Evolutionary conservation across 2,888 invertebrate species (phyloP), one percentile per base, ranked within the genome.

Genomic region (Andrena dorsata): DNA sequence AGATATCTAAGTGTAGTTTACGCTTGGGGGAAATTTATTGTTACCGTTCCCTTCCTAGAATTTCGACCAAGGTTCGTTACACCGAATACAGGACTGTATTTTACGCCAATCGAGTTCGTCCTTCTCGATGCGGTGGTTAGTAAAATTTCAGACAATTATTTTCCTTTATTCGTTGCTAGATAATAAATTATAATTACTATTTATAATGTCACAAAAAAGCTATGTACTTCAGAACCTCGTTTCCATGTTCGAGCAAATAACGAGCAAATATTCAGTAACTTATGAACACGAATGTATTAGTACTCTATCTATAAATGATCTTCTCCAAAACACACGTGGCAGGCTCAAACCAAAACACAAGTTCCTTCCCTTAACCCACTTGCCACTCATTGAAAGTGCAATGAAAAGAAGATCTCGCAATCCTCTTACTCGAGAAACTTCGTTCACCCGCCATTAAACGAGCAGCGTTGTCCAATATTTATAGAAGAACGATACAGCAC

Each of bases 221-320:
- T 4, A n/a, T n/a, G n/a, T n/a, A 41, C 41, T 13, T 41, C 3
- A 13, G 1, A 41, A 41, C 41, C 41, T 16, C 41, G 16, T 41
- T 16, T 16, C 16, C 41, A 41, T 5, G 5, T 41, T 41, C 16
- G 1, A 41, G 16, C 16, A 41, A 41, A 16, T 5, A 41, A 41
- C 0, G 13, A 41, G 41, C 4, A 41, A 16, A 41, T 16, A 13
- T 41, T 1, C 41, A 41, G 16, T 41, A 41, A 41, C 41, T 41
- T 41, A 35, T 13, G 8, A 56, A 56, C 1, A 13, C 1, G 13
- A 56, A 1, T 23, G 53, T 23, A 23, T 74, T 68, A 58, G 47
- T 16, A 56, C 41, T 56, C 10, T 20, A 28, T 35, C 41, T 41
- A 30, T 68, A 74, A 74, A 41, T 41, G 30, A 56, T 30, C 41